Conservation (phyloP, 1,140 invertebrate species). For the Drosophila suzukii region DNA sequence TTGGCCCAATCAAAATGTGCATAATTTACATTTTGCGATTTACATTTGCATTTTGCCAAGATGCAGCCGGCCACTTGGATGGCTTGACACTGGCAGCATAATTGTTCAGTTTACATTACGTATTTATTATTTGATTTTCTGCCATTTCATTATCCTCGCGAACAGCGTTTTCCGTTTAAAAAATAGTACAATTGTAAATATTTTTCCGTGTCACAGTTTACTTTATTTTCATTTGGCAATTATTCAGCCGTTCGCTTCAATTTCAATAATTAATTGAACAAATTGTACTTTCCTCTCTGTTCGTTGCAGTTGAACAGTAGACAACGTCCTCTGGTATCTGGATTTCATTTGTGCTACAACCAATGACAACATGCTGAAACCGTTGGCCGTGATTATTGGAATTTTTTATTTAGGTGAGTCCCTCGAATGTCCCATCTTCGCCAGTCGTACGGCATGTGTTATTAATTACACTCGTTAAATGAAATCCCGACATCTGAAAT, state of each 20-base stretch:
- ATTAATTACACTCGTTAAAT: slow-evolving; percentile 64
- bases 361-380: slow-evolving; percentile 75
- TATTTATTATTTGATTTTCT: slow-evolving; percentile 38
- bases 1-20: slow-evolving; percentile 51
- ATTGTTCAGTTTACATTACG: slow-evolving; percentile 33
- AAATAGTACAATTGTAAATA: slow-evolving; percentile 37
- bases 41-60: slow-evolving; percentile 41
- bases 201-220: slow-evolving; percentile 14
- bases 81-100: slow-evolving; percentile 13
- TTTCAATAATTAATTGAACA: slow-evolving; percentile 67
- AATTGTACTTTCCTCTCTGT: slow-evolving; percentile 22
- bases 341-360: slow-evolving; percentile 58
- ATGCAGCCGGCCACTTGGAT: slow-evolving; percentile 29
- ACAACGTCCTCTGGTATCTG: slow-evolving; percentile 42
- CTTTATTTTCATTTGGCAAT: slow-evolving; percentile 41
- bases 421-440: slow-evolving; percentile 12
- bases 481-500: slow-evolving; percentile 55
- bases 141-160: slow-evolving; percentile 18
- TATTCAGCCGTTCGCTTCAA: slow-evolving; percentile 45
- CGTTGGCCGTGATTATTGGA: slow-evolving; percentile 69
- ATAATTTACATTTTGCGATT: slow-evolving; percentile 49
- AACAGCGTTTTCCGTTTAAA: background rate
- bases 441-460: slow-evolving; percentile 13
- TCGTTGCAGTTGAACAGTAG: slow-evolving; percentile 57
- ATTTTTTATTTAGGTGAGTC: slow-evolving; percentile 80